Base-by-base conservation (phyloP, 2,113 vertebrate genomes). In the Plecotus auritus region DNA sequence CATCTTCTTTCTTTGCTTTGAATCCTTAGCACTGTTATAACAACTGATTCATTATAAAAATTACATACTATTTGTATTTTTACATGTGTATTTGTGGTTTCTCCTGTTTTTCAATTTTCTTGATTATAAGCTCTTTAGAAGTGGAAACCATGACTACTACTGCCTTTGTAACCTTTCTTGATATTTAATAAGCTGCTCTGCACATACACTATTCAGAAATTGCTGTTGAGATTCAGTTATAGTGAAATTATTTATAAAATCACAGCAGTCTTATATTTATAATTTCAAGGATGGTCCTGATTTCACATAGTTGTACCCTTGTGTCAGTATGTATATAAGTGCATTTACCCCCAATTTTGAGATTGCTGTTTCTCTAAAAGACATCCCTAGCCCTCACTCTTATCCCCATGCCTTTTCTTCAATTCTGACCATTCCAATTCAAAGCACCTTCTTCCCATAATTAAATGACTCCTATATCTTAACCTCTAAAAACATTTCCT, bases 191-290 rank as follows among this genome's bases (percentile, higher is more conserved):
- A 80, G 66, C 20, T 88, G 6, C 56, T 59, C 30, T 82, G 2
- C 51, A 17, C 26, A 35, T 4, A 74, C 23, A 4, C 45, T 69
- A 32, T 10, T 93, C 32, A 70, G 30, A 30, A 83, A 64, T 76
- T 82, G 32, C 59, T 85, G 35, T 69, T 88, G 76, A 73, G 16
- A 80, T 42, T 23, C 26, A 40, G 5, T 59, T 42, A 30, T 37
- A 64, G 35, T 88, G 9, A 87, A 83, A 47, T 87, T 45, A 23
- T 73, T 91, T 80, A n/a, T 90, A 42, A 95, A 93, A 85, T 93
- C 18, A 70, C 13, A 70, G 9, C 26, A 77, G 7, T 83, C 59
- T 80, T 83, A 30, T 4, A 54, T 88, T 10, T 69, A 76, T 16
- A 56, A 80, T 91, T 93, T 84, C 42, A n/a, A 88, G 32, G 20